phyloP scores from a whole-genome alignment of 1,140 invertebrate genomes.

The Heterodera carotae region DNA sequence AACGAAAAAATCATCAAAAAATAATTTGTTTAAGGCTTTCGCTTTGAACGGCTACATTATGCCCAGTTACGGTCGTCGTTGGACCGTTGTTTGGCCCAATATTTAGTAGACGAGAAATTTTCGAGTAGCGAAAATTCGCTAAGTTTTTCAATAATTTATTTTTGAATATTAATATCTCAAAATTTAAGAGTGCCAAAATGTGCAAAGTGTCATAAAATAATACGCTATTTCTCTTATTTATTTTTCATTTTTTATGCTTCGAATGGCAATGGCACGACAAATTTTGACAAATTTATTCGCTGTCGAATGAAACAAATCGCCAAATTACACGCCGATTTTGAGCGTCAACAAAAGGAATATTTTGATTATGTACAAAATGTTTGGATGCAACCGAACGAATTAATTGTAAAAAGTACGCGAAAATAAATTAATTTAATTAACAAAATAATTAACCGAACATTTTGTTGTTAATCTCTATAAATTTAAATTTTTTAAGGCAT shows the following conservation, averaged over 20 bases:
- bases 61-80: neutral
- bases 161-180: too few relatives aligned
- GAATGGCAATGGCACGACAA: too few relatives aligned
- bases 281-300: constrained; percentile 32
- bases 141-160: neutral
- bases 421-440: neutral
- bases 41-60: neutral
- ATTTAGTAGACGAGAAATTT: neutral
- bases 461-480: neutral
- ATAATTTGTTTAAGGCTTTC: neutral
- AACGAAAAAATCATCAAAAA: too few relatives aligned
- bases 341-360: constrained; percentile 30
- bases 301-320: constrained; percentile 30
- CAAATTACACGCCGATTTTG: constrained; percentile 33
- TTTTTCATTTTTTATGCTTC: too few relatives aligned
- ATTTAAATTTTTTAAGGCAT: constrained; percentile 17
- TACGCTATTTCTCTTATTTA: too few relatives aligned
- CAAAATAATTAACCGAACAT: too few relatives aligned
- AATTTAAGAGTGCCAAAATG: too few relatives aligned
- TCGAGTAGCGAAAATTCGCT: neutral
- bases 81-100: neutral
- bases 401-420: constrained; percentile 27
- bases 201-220: too few relatives aligned
- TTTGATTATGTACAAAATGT: constrained; percentile 31
- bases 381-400: constrained; percentile 25